Base-by-base conservation (phyloP, 2,888 invertebrate genomes). In the Platerodrilus igneus region DNA sequence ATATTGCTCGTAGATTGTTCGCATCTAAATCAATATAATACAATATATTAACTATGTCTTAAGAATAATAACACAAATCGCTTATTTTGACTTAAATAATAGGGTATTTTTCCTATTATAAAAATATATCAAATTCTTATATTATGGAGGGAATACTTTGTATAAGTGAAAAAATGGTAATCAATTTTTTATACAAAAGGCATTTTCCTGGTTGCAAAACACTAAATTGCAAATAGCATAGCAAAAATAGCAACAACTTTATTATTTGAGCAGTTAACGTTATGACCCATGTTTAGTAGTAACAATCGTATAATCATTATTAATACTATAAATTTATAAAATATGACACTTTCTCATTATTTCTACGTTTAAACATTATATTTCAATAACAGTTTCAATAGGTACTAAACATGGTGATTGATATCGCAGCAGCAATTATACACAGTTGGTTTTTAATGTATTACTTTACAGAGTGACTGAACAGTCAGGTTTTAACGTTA, bases 51-150 rank as follows among this genome's bases (percentile, higher is more conserved):
- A 58, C 57, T 62, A 59, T 58, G 59, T 60, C 63, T 55, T 64
- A 64, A 59, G 51, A 63, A 59, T 68, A 68, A 64, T 68, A 68
- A 67, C 68, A 68, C 68, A 68, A 65, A 67, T 62, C 63, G 66
- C 67, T 67, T 67, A 57, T 63, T 60, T 55, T 58, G 46, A 46
- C 46, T 37, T 37, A 41, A 59, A 61, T 60, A 55, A 60, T 57
- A 57, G 60, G 61, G 51, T 46, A 28, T 40, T 53, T 54, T 53
- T 58, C 57, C 58, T 59, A 59, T 60, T 57, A 58, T 54, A 60
- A 60, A 63, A 64, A 61, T 50, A 55, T 52, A 41, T 50, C 56
- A 55, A 55, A 56, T n/a, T 48, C 58, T 57, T 60, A 59, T 44
- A 45, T 60, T 64, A 56, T 65, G 64, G 65, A 65, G 62, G 65